phyloP scores from a whole-genome alignment of 2,797 vertebrate species.

The Clangula hyemalis region DNA sequence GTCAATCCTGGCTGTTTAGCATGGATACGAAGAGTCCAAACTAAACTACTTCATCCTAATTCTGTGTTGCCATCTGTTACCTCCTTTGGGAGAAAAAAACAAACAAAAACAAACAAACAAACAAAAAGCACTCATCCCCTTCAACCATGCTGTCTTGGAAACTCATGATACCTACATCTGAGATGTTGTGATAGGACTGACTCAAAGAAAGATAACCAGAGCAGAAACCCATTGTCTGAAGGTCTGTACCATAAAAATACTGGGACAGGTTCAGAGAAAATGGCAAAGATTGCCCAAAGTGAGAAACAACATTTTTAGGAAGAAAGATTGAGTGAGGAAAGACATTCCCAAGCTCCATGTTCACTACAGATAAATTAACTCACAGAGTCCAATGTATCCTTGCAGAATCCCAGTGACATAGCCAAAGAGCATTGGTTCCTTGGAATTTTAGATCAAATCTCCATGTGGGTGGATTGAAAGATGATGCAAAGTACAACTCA shows the following conservation, averaged over 20 bases:
- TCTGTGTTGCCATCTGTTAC: not conserved
- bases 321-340: not conserved
- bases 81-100: not conserved
- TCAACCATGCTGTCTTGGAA: not conserved
- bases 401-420: not conserved
- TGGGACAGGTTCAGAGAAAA: not conserved
- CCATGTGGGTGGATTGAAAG: not conserved
- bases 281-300: not conserved
- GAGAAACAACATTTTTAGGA: not conserved
- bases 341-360: not conserved
- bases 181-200: not conserved
- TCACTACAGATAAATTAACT: not conserved
- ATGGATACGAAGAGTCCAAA: not conserved
- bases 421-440: not conserved
- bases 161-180: not conserved
- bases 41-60: not conserved
- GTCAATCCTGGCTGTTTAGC: not conserved
- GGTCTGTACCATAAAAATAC: not conserved
- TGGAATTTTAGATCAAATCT: not conserved
- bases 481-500: not conserved
- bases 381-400: not conserved
- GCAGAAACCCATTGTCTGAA: not conserved
- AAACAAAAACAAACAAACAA: too few relatives aligned
- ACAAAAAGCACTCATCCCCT: not conserved
- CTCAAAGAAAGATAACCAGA: rapidly evolving